Percentiles rank a stretch among this genome's conserved stretches.
Evolutionary conservation across 1,140 invertebrate species (phyloP).

Genomic region (Anthonomus grandis): DNA sequence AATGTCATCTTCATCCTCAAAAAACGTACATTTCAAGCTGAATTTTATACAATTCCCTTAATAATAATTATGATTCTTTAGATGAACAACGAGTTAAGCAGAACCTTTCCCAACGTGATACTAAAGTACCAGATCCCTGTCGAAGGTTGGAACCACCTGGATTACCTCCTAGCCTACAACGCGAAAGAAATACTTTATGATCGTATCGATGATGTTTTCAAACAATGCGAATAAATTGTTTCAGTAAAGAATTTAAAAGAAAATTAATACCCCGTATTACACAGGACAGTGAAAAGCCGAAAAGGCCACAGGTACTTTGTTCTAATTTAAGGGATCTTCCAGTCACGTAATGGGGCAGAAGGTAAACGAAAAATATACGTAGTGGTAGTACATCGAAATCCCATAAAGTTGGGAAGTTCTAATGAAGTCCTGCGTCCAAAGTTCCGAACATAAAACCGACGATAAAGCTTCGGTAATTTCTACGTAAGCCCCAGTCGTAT

Average conservation of each 20-base stretch:
- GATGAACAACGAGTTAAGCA: conserved; percentile 9
- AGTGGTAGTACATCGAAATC: conserved; percentile 1
- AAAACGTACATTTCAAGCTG: background rate
- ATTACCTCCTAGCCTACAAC: conserved; percentile 18
- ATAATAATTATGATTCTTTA: conserved; percentile 8
- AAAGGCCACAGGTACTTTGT: too few species aligned
- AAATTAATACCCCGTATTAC: too few species aligned
- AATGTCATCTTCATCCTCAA: background rate
- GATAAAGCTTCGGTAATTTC: conserved; percentile 4
- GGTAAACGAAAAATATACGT: conserved; percentile 3
- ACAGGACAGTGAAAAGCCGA: too few species aligned
- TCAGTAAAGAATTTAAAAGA: too few species aligned
- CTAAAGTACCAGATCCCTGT: conserved; percentile 7
- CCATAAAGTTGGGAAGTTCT: conserved; percentile 2
- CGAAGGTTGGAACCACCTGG: conserved; percentile 15
- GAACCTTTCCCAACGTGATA: conserved; percentile 13
- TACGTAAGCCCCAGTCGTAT: too few species aligned
- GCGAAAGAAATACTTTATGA: conserved; percentile 9
- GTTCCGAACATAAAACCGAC: conserved; percentile 1
- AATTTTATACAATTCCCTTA: background rate
- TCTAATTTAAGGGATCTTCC: conserved; percentile 4
- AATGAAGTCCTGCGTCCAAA: conserved; percentile 5
- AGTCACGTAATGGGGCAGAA: conserved; percentile 1
- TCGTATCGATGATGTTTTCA: conserved; percentile 10
- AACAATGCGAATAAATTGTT: too few species aligned